Conservation (phyloP, 2,113 vertebrate genomes). For the Rana temporaria region DNA sequence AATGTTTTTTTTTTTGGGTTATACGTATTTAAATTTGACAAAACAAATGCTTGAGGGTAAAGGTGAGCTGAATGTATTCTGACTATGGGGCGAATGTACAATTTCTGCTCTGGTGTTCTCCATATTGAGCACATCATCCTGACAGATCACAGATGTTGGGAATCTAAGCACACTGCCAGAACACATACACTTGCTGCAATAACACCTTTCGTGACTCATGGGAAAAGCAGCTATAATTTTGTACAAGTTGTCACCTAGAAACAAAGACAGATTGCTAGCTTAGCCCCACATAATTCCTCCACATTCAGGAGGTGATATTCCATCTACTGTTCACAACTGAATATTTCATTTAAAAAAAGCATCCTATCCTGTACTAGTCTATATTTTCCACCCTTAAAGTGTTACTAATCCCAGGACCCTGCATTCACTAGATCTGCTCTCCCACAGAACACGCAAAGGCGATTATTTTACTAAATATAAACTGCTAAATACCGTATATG, state of each 20-base stretch:
- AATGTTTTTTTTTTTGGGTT: background rate
- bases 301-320: conserved; percentile 20
- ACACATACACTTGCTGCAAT: conserved; percentile 39
- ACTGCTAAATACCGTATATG: too few relatives aligned
- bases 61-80: conserved; percentile 38
- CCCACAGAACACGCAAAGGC: too few relatives aligned
- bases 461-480: too few relatives aligned
- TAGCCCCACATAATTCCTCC: conserved; percentile 13
- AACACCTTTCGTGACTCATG: conserved; percentile 52
- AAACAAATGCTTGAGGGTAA: too few relatives aligned
- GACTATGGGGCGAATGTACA: conserved; percentile 41
- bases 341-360: background rate
- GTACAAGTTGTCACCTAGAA: conserved; percentile 36
- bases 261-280: conserved; percentile 27
- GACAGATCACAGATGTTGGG: conserved; percentile 58
- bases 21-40: background rate
- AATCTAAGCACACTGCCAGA: conserved; percentile 53
- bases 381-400: too few relatives aligned
- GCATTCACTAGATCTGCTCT: too few relatives aligned
- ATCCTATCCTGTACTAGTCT: too few relatives aligned
- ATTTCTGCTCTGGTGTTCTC: conserved; percentile 29
- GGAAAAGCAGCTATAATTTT: conserved; percentile 56
- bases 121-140: conserved; percentile 13
- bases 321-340: background rate
- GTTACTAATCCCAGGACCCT: too few relatives aligned